phyloP scores from a whole-genome alignment of 2,888 invertebrate genomes.

The Zaprionus obscuricornis region DNA sequence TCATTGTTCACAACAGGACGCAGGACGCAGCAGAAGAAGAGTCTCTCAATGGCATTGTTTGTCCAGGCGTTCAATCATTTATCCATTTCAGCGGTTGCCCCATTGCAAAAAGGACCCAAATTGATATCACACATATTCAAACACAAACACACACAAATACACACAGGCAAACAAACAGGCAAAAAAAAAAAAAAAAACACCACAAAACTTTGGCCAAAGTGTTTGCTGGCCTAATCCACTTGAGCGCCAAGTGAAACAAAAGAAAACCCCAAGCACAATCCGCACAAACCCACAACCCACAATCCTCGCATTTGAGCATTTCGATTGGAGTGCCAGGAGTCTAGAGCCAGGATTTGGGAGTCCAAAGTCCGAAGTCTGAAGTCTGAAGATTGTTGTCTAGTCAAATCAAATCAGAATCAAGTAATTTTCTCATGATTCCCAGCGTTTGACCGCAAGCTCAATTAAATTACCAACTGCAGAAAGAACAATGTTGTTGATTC shows the following conservation, averaged over 20 bases:
- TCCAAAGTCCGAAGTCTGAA: conserved; percentile 6
- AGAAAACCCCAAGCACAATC: conserved; percentile 36
- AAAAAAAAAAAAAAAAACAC: too few relatives aligned
- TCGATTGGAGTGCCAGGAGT: neutral
- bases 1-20: conserved; percentile 48
- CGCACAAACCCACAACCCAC: neutral
- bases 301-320: conserved; percentile 14
- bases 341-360: neutral
- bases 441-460: conserved; percentile 80
- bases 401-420: conserved; percentile 82
- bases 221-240: conserved; percentile 63
- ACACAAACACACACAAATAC: conserved; percentile 1
- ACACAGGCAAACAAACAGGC: too few relatives aligned
- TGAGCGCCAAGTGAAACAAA: conserved; percentile 57
- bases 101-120: conserved; percentile 50
- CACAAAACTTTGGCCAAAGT: conserved; percentile 51
- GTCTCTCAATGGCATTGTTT: conserved; percentile 28
- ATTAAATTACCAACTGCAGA: conserved; percentile 74
- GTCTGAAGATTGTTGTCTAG: conserved; percentile 65
- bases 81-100: conserved; percentile 63
- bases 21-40: too few relatives aligned
- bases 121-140: conserved; percentile 24
- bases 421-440: conserved; percentile 78
- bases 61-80: conserved; percentile 69
- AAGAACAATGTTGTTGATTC: conserved; percentile 9